A percentile compares a stretch with the other conserved stretches of the same genome.
Evolutionary conservation across 2,888 invertebrate genomes (phyloP).

Genomic region (Hirtodrosophila alboralis): DNA sequence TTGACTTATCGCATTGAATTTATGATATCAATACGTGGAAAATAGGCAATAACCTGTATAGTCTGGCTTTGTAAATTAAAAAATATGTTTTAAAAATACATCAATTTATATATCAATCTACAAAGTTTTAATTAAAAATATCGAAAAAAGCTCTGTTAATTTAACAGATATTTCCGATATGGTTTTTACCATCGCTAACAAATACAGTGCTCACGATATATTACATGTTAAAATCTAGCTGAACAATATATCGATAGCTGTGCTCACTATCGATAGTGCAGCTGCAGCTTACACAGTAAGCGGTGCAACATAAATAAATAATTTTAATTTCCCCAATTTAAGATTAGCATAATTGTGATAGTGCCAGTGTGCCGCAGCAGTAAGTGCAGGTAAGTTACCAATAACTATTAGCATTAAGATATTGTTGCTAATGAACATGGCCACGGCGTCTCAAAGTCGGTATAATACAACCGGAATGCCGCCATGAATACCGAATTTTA

Average conservation of each 20-base stretch:
- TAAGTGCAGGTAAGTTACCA: constrained; percentile 27
- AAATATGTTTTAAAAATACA: no score
- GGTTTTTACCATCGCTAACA: neutral
- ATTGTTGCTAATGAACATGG: neutral
- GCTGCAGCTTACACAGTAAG: constrained; percentile 38
- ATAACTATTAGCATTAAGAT: neutral
- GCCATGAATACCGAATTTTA: constrained; percentile 23
- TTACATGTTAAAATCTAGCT: neutral
- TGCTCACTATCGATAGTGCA: constrained; percentile 30
- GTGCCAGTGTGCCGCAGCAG: constrained; percentile 19
- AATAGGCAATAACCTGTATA: no score
- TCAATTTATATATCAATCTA: no score
- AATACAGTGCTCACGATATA: neutral
- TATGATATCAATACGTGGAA: no score
- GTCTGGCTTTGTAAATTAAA: no score
- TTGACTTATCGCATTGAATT: neutral
- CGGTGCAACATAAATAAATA: constrained; percentile 58
- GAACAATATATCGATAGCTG: constrained; percentile 4
- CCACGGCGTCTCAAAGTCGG: constrained; percentile 1
- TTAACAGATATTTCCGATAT: neutral
- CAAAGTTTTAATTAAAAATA: no score
- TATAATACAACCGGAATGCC: constrained; percentile 24
- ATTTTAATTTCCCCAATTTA: constrained; percentile 15
- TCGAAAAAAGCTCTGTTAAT: no score
- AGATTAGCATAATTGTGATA: constrained; percentile 34